A percentile compares a stretch with the other conserved stretches of the same genome.
Evolutionary conservation across 37 sponge, comb jelly and placozoan genomes (phyloP).

Genomic region (Petrosia ficiformis): DNA sequence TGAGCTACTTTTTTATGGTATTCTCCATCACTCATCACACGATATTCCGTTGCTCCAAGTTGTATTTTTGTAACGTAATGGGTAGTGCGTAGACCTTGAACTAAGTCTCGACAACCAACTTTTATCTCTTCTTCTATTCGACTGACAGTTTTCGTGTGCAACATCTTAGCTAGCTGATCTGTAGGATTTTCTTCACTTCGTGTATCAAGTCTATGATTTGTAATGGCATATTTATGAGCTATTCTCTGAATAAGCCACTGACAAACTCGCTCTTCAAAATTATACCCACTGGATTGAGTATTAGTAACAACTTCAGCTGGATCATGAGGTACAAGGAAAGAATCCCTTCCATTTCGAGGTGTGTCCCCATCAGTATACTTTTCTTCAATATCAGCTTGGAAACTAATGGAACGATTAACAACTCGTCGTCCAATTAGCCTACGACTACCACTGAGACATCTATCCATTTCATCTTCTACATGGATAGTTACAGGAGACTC

Average conservation of each 20-base stretch:
- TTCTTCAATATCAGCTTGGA: constrained; percentile 39
- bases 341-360: background rate
- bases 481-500: constrained; percentile 24
- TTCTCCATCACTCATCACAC: constrained; percentile 37
- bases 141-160: background rate
- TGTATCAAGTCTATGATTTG: background rate
- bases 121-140: constrained; percentile 9
- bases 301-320: background rate
- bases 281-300: background rate
- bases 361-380: background rate
- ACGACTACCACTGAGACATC: constrained; percentile 20
- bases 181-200: background rate
- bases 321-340: background rate
- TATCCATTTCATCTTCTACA: constrained; percentile 35
- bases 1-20: background rate
- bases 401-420: constrained; percentile 45
- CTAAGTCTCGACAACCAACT: constrained; percentile 9
- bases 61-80: constrained; percentile 32
- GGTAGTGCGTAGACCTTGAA: background rate
- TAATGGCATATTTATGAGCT: background rate
- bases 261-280: constrained; percentile 52
- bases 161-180: background rate
- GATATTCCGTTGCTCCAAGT: constrained; percentile 32
- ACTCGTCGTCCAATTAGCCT: constrained; percentile 38
- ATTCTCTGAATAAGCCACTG: constrained; percentile 54